phyloP scores from a whole-genome alignment of 23 tunicate species.

The Oikopleura dioica region DNA sequence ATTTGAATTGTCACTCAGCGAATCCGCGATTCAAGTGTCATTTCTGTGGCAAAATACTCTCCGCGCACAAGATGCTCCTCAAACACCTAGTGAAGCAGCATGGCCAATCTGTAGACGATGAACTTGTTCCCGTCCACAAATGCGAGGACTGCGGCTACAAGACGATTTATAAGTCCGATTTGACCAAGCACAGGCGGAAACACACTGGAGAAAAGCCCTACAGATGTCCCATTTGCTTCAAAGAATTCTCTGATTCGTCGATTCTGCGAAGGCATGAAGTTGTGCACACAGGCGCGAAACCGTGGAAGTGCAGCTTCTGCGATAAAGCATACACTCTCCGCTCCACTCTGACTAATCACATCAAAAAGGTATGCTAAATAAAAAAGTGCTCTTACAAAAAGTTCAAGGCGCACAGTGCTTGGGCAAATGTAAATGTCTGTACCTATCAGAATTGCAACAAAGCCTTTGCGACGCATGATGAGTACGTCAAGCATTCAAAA shows the following conservation, averaged over 20 bases:
- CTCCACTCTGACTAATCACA: not conserved
- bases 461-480: conserved; percentile 8
- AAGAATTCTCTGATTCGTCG: not conserved
- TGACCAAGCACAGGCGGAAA: conserved; percentile 3
- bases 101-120: not conserved
- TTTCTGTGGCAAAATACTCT: conserved; percentile 9
- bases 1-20: conserved; percentile 3
- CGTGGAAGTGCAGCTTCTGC: conserved; percentile 1
- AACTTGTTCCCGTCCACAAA: not conserved
- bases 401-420: conserved; percentile 11
- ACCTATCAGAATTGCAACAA: not conserved
- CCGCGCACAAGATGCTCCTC: conserved; percentile 11
- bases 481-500: not conserved
- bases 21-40: conserved; percentile 12
- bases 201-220: conserved; percentile 9
- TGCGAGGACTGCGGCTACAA: conserved; percentile 3
- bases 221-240: conserved; percentile 9
- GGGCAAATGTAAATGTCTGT: not conserved
- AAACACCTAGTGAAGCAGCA: conserved; percentile 9
- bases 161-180: conserved; percentile 1
- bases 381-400: not conserved
- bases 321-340: conserved; percentile 3
- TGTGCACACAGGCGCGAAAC: conserved; percentile 5
- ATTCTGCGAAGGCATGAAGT: conserved; percentile 4
- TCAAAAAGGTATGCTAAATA: not conserved